Base-by-base conservation (phyloP, 1,140 invertebrate genomes). In the Caenorhabditis brenneri region DNA sequence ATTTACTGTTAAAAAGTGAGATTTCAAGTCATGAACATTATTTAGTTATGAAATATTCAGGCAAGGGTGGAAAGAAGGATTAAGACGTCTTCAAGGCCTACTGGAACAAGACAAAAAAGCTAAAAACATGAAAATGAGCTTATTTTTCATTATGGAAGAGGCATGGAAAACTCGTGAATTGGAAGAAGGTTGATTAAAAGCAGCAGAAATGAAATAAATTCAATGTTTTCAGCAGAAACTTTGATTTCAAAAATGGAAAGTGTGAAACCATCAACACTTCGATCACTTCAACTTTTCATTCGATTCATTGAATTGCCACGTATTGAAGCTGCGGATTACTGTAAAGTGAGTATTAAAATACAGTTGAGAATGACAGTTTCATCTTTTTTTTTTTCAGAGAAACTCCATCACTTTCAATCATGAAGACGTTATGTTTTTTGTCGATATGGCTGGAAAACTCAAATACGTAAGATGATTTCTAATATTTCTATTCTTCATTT, bases 81-180 rank as follows among this genome's bases (percentile, higher is more conserved):
- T 74, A 0, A n/a, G 24, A 24, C 65, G 65, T 2, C 36, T 74
- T 0, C 12, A 74, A 15, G 22, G 24, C 6, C 16, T 74, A 42
- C 10, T 74, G 1, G 22, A 46, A 10, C n/a, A 74, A 1, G 65
- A 74, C 9, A 31, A 27, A 42, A 12, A 36, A 74, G 36, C 65
- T 7, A 74, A 74, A 74, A 74, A n/a, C 42, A 74, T 74, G 65
- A 74, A 39, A 74, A 74, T 74, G 65, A 74, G 65, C 33, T 15
- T 74, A 42, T 74, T 74, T 42, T 42, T 74, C 10, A 74, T 74
- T 74, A 15, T 74, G 1, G 65, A 74, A 46, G 36, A 74, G 9
- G 65, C 65, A 1, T 74, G 65, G 65, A 74, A 46, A 42, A 29
- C 33, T 42, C 9, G n/a, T 1, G 36, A 74, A 42, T 46, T 10